Base-by-base conservation (phyloP, 1,140 invertebrate genomes). In the Nebria ingens region DNA sequence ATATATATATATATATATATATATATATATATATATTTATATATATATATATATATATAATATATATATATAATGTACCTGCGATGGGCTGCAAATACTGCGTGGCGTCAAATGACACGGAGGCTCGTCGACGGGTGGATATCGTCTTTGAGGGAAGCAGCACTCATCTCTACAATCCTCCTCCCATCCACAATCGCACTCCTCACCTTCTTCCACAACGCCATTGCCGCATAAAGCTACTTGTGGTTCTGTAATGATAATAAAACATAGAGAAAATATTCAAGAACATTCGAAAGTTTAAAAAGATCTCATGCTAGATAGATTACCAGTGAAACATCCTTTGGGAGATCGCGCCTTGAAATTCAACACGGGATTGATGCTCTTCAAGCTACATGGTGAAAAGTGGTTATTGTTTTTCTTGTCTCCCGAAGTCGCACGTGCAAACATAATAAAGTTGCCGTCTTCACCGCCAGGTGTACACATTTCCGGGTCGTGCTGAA, bases 361-460 rank as follows among this genome's bases (percentile, higher is more conserved):
- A 72, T 94, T 94, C 40, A 97, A 77, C 19, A 97, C 93, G 0
- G 89, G 89, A 71, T 96, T 94, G 64, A 99, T 98, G 64, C 92
- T 93, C 65, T 89, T 88, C 25, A 97, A 74, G 52, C 93, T 97
- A 68, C 85, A 97, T 0, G 87, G 86, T 19, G 91, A 94, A 71
- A 97, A 96, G 66, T 89, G 87, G 71, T 95, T 93, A 74, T 98
- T 98, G 74, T 98, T 98, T 66, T 85, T 85, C 68, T 95, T 91
- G 74, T 96, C 92, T 19, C 95, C 95, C 60, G 93, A 94, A 29
- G 94, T 98, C 22, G 95, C 95, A 58, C 91, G 81, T 1, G 91
- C 89, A 71, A 96, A 97, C 94, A 97, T 97, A 65, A 98, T 98
- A 73, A 90, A 98, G 76, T 98, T 98, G 17, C 95, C 95, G 75